Evolutionary conservation across 1,140 invertebrate genomes (phyloP).

Genomic region (Orussus abietinus): DNA sequence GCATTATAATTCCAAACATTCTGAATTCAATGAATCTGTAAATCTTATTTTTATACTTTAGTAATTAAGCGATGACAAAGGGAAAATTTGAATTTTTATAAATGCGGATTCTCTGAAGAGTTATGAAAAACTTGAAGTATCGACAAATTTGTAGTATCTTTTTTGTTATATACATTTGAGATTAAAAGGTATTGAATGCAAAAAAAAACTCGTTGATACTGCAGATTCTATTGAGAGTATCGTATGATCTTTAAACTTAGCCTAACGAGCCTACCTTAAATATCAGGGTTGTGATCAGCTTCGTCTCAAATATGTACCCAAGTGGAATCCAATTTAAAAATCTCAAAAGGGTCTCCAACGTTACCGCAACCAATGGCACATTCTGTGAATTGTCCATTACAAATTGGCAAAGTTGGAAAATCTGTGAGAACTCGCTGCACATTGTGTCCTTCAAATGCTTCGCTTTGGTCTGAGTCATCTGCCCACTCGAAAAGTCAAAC

Average conservation of each 20-base stretch:
- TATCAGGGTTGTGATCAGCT: slow-evolving; percentile 91
- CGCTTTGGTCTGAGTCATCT: slow-evolving; percentile 98
- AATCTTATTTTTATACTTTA: too few relatives aligned
- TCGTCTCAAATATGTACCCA: slow-evolving; percentile 99
- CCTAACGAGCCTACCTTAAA: slow-evolving; percentile 69
- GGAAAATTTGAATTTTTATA: too few relatives aligned
- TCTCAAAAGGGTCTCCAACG: slow-evolving; percentile 90
- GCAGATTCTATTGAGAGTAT: neutral
- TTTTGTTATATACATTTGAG: too few relatives aligned
- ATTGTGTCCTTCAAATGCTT: slow-evolving; percentile 99
- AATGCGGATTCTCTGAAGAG: too few relatives aligned
- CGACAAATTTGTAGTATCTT: too few relatives aligned
- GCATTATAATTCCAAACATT: too few relatives aligned
- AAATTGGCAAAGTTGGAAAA: slow-evolving; percentile 96
- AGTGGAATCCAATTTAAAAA: slow-evolving; percentile 99
- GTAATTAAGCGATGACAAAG: too few relatives aligned
- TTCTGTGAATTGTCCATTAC: slow-evolving; percentile 98
- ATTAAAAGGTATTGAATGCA: too few relatives aligned
- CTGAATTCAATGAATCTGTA: too few relatives aligned
- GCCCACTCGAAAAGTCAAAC: slow-evolving; percentile 97
- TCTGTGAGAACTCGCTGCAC: slow-evolving; percentile 98
- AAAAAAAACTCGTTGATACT: too few relatives aligned
- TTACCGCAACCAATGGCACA: slow-evolving; percentile 88
- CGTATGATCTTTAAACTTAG: slow-evolving; percentile 6
- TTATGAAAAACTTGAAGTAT: too few relatives aligned